Conservation (phyloP, 2,888 invertebrate genomes). For the Cecidostiba fungosa region DNA sequence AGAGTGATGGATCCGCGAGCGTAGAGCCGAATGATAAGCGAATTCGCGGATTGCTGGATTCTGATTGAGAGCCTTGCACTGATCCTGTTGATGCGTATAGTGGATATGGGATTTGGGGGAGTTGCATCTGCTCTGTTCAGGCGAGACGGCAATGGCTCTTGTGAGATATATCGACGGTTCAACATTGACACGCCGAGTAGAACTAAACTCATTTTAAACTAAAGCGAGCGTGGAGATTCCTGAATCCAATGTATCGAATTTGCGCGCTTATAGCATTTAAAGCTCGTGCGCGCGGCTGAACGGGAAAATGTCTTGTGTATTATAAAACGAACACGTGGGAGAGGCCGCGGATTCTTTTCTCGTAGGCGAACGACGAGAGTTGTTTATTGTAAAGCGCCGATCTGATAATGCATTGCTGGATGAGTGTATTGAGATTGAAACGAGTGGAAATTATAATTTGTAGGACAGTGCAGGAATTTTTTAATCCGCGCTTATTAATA, state of each 20-base stretch:
- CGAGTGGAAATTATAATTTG: slow-evolving; percentile 35
- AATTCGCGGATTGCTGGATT: neutral
- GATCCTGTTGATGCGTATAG: neutral
- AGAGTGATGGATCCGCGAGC: neutral
- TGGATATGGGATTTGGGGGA: no score
- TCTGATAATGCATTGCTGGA: slow-evolving; percentile 2
- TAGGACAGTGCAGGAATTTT: slow-evolving; percentile 12
- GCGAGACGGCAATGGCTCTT: neutral
- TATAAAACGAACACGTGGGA: slow-evolving; percentile 30
- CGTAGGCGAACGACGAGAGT: slow-evolving; percentile 23
- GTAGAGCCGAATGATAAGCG: slow-evolving; percentile 1
- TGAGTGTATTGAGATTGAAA: slow-evolving; percentile 1
- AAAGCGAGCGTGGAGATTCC: neutral
- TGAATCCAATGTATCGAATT: neutral
- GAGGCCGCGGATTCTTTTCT: slow-evolving; percentile 18
- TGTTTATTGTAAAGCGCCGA: slow-evolving; percentile 41
- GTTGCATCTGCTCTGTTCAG: neutral
- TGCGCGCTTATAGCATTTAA: neutral
- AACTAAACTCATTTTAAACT: neutral
- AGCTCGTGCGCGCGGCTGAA: neutral
- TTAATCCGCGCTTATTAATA: slow-evolving; percentile 11
- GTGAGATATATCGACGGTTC: neutral
- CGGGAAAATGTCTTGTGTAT: neutral
- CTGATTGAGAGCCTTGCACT: neutral
- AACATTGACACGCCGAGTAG: neutral